phyloP scores from a whole-genome alignment of 2,797 vertebrate genomes.

The Xiphophorus birchmanni region DNA sequence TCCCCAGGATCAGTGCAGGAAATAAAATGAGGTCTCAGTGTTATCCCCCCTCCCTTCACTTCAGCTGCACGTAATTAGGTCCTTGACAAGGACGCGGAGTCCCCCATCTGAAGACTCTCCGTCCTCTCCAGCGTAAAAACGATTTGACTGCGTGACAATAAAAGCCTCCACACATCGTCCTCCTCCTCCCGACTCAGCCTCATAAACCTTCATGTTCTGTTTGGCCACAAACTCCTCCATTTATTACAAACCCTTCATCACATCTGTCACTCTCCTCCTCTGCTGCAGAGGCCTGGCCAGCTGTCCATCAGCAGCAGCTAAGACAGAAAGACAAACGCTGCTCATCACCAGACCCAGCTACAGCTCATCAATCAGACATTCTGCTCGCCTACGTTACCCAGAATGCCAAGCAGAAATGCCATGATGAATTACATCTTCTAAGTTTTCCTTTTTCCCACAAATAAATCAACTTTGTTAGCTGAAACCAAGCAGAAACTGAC shows the following conservation, averaged over 20 bases:
- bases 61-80: conserved; percentile 42
- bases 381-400: background rate
- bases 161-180: conserved; percentile 30
- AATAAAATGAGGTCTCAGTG: background rate
- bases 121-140: background rate
- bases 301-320: background rate
- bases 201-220: conserved; percentile 1
- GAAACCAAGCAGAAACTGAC: background rate
- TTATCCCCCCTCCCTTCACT: background rate
- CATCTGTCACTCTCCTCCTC: background rate
- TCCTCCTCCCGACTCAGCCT: background rate
- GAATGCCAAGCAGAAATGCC: background rate
- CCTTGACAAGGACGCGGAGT: conserved; percentile 56
- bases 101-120: background rate
- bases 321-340: background rate
- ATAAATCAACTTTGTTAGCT: background rate
- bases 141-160: conserved; percentile 28
- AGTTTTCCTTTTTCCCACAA: background rate
- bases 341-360: background rate
- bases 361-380: background rate
- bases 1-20: background rate
- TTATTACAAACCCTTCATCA: conserved; percentile 3
- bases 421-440: background rate
- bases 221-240: background rate
- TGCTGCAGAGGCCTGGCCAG: background rate